Base-by-base conservation (phyloP, 2,888 invertebrate genomes). In the Schizaphis graminum region DNA sequence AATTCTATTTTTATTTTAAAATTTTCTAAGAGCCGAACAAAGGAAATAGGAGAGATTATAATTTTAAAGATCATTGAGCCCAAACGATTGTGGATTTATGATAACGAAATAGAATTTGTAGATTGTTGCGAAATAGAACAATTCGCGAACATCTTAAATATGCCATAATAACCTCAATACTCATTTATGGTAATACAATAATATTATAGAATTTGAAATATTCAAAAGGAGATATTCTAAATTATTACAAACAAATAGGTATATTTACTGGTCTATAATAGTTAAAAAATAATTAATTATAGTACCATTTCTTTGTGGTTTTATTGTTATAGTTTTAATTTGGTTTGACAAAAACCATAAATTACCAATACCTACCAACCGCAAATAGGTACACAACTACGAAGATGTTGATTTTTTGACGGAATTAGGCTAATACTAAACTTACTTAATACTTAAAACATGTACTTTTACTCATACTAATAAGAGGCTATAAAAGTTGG, bases 11-110 rank as follows among this genome's bases (percentile, higher is more conserved):
- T 49, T 53, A 88, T 53, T 49, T 53, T n/a, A 26, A 88, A 88
- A 88, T 88, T 88, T 88, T 88, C 88, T 53, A 53, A 53, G 88
- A 88, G 26, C 53, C 53, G n/a, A 88, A 88, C 88, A 88, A 88
- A 53, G 11, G 88, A 53, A 49, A 35, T 35, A 28, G 24, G 24
- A 53, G 35, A 53, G 11, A 88, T 77, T 77, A 41, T 88, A 53
- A 88, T 88, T 88, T 49, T 56, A 88, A 88, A 49, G n/a, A 88
- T 88, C n/a, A 24, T 35, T n/a, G 88, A 49, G 49, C 53, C 35
- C 88, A 77, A 77, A 35, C 77, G 77, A 77, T 49, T 88, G n/a
- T 28, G 88, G 44, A 35, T 88, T 53, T 53, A 88, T 88, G 88
- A 88, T 53, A 88, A 49, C 21, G 10, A 88, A 53, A 88, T 35